Percentiles rank a stretch among this genome's conserved stretches.
These are phyloP conservation scores for Dryobates pubescens DNA, from an alignment of 2,797 vertebrate genomes.

Conservation along the genomic window DNA sequence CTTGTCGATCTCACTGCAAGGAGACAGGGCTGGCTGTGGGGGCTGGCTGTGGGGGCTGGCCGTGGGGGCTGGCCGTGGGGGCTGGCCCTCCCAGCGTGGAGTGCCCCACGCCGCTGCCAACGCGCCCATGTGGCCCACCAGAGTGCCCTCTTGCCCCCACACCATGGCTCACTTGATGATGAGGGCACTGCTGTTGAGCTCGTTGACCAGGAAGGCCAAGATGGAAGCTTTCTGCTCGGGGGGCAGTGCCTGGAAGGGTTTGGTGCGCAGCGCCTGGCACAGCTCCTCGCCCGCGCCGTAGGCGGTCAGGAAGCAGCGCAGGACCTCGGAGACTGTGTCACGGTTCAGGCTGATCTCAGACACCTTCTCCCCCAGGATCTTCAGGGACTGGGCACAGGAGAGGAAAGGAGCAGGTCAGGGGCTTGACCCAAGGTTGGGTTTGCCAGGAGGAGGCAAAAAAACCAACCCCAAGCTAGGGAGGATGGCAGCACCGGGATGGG, in stretches of 20 bases:
- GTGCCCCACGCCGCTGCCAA: neutral
- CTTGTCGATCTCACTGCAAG: conserved; percentile 93
- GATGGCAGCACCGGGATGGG: neutral
- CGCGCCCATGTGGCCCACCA: fast-evolving
- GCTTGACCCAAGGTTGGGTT: fast-evolving
- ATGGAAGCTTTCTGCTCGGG: conserved; percentile 90
- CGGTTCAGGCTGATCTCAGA: conserved; percentile 89
- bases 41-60: neutral
- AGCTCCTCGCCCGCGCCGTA: conserved; percentile 86
- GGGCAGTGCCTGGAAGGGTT: conserved; percentile 91
- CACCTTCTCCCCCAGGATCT: conserved; percentile 95
- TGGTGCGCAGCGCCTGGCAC: conserved; percentile 88
- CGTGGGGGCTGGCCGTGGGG: fast-evolving
- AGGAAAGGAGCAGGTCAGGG: neutral
- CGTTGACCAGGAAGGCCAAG: conserved; percentile 90
- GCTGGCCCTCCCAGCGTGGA: neutral
- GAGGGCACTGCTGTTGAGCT: conserved; percentile 89
- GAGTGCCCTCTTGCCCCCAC: fast-evolving
- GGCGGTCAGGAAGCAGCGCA: conserved; percentile 92
- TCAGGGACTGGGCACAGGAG: conserved; percentile 83
- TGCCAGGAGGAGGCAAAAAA: too few relatives aligned
- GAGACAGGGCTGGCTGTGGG: neutral
- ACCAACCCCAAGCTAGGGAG: too few relatives aligned
- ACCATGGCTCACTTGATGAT: conserved; percentile 85
- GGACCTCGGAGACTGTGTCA: conserved; percentile 91